Conservation (phyloP, 2,888 invertebrate species). For the Agrilus mali region DNA sequence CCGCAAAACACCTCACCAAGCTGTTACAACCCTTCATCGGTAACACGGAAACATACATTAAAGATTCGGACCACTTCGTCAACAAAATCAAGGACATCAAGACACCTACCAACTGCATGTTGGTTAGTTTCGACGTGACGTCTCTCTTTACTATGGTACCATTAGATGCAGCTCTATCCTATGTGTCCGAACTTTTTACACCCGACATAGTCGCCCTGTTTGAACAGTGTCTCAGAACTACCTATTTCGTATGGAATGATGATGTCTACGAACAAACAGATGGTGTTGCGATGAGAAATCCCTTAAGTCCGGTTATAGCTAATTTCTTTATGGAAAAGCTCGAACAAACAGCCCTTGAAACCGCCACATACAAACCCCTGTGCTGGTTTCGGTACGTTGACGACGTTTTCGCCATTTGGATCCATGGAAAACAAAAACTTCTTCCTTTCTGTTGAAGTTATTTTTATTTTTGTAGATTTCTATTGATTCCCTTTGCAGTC, state of each 20-base stretch:
- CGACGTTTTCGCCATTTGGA: too few relatives aligned
- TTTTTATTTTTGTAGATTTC: too few relatives aligned
- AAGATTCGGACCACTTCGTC: neutral
- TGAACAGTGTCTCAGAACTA: neutral
- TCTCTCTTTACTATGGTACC: neutral
- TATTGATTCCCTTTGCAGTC: too few relatives aligned
- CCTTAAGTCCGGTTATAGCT: constrained; percentile 12
- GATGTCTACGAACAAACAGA: constrained; percentile 2
- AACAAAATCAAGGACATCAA: neutral
- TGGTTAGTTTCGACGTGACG: constrained; percentile 1
- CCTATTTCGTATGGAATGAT: neutral
- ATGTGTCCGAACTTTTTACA: neutral
- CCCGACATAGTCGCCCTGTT: neutral
- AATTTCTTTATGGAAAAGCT: constrained; percentile 11
- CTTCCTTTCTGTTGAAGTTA: too few relatives aligned
- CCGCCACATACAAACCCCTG: too few relatives aligned
- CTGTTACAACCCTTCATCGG: neutral
- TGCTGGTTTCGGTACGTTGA: too few relatives aligned
- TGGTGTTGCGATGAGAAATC: constrained; percentile 13
- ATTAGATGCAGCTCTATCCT: neutral
- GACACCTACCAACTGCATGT: neutral
- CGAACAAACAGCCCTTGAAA: too few relatives aligned
- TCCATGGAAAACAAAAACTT: too few relatives aligned
- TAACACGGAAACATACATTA: neutral
- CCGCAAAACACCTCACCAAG: neutral